Base-by-base conservation (phyloP, 2,797 vertebrate species). In the Pseudotriccus pelzelni region DNA sequence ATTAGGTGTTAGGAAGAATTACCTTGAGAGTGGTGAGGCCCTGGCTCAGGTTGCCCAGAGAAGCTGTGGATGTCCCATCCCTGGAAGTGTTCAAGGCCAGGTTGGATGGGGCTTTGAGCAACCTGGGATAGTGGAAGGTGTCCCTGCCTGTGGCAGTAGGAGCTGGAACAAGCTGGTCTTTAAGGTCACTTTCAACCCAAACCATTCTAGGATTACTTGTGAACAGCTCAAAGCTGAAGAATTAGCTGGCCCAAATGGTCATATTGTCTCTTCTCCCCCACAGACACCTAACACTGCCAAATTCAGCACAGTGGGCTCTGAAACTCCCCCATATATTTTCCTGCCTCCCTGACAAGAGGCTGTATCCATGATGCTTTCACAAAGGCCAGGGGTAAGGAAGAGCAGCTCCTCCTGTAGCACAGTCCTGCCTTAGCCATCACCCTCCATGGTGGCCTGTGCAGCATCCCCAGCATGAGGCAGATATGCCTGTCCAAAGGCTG, bases 291-390 rank as follows among this genome's bases (percentile, higher is more conserved):
- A 53, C 37, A 39, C 56, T 39, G 28, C 50, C 47, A 59, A 89
- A 73, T 18, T 11, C 82, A 87, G 67, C 81, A 62, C 39, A 50
- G 3, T 3, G 41, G 52, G 50, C 50, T 52, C 50, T 52, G 50
- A 30, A 52, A 30, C 30, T 52, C 28, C 50, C 19, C 28, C 28
- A 30, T 27, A 30, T 19, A 30, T 6, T 52, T 52, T 22, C 44
- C 43, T 59, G 16, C 25, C 66, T 74, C 32, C 36, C 37, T 11
- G 47, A 53, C 56, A 75, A 19, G 34, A 53, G 62, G 32, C 21
- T 14, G 2, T 19, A 9, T 6, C 27, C 10, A 1, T 1, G 1
- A 50, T 2, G 1, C 24, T 22, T 44, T 36, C 47, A 32, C 30
- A 28, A 13, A 34, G 52, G 39, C 19, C 10, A 4, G 34, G 46